These are phyloP conservation scores for Chondrosia reniformis DNA, from an alignment of 37 sponge, comb jelly and placozoan genomes.

Conservation along the genomic window DNA sequence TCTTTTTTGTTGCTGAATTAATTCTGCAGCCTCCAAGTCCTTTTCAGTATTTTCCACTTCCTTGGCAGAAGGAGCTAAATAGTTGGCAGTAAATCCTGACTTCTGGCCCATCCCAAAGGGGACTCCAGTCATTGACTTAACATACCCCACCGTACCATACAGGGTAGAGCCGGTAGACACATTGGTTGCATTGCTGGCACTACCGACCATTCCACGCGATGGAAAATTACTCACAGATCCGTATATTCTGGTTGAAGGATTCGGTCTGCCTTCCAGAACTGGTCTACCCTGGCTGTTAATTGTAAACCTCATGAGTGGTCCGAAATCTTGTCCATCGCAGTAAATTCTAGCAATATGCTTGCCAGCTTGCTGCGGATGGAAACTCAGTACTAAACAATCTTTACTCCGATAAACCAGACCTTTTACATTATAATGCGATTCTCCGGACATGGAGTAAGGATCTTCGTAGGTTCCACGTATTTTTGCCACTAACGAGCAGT, in stretches of 20 bases:
- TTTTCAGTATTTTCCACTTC: conserved; percentile 33
- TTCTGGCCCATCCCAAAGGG: background rate
- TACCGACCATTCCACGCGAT: background rate
- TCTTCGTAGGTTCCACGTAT: background rate
- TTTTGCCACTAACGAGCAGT: background rate
- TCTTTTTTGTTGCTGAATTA: conserved; percentile 5
- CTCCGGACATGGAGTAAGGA: background rate
- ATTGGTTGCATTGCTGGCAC: background rate
- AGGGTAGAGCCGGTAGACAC: background rate
- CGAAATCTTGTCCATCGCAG: conserved; percentile 7
- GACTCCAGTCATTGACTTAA: background rate
- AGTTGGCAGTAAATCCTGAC: background rate
- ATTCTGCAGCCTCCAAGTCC: background rate
- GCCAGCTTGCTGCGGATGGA: conserved; percentile 40
- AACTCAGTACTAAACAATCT: conserved; percentile 33
- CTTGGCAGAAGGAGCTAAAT: background rate
- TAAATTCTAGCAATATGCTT: conserved; percentile 51
- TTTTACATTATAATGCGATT: background rate
- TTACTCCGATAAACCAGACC: background rate
- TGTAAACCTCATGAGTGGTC: background rate
- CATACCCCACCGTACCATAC: background rate
- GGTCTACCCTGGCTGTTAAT: background rate
- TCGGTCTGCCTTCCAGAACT: background rate
- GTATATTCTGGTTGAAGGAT: background rate
- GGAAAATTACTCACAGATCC: background rate